Conservation (phyloP, 2,797 vertebrate species). For the Lutjanus campechanus region DNA sequence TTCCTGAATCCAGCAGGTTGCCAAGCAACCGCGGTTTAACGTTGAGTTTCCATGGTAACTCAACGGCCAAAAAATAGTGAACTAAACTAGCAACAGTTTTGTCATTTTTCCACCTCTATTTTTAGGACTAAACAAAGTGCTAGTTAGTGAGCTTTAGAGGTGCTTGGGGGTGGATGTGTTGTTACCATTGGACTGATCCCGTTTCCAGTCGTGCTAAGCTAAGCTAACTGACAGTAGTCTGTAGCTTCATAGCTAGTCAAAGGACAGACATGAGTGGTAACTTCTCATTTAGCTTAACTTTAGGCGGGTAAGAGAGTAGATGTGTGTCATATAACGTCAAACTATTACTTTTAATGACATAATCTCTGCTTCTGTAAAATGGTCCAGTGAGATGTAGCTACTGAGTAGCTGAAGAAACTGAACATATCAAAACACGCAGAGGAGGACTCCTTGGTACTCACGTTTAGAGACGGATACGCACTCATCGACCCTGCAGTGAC, state of each 20-base stretch:
- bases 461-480: neutral
- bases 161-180: neutral
- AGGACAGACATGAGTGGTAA: neutral
- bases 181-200: neutral
- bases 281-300: neutral
- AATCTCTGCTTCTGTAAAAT: neutral
- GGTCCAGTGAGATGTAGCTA: neutral
- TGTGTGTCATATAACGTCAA: neutral
- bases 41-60: neutral
- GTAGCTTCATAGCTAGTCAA: neutral
- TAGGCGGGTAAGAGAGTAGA: neutral
- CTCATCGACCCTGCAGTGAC: neutral
- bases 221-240: neutral
- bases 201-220: neutral
- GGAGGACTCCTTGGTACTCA: neutral
- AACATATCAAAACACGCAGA: neutral
- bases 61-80: neutral
- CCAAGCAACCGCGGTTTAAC: neutral
- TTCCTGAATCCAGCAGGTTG: neutral
- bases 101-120: neutral
- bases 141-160: neutral
- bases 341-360: neutral
- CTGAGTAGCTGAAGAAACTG: neutral
- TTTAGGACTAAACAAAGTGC: neutral
- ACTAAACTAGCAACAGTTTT: neutral